A percentile compares a stretch with the other conserved stretches of the same genome.
Conservation (phyloP, 2,797 vertebrate genomes). For the Nasua narica region DNA sequence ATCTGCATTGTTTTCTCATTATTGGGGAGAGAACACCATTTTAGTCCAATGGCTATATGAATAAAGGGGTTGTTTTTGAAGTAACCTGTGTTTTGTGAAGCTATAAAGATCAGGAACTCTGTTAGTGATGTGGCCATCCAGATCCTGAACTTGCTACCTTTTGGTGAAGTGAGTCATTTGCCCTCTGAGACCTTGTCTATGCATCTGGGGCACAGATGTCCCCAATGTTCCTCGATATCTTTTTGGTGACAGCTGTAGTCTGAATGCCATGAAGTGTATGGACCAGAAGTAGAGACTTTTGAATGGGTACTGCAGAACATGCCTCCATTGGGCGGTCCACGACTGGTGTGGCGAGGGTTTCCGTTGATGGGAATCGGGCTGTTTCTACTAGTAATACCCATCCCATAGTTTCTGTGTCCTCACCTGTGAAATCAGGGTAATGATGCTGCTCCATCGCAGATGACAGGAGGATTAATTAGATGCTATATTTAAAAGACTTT, state of each 20-base stretch:
- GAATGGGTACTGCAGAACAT: background rate
- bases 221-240: rapidly evolving
- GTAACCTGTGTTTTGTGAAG: background rate
- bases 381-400: background rate
- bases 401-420: slow-evolving; percentile 13
- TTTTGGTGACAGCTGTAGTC: background rate
- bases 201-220: background rate
- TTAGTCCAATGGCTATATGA: background rate
- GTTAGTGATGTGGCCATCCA: too few relatives aligned
- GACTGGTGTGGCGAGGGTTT: background rate
- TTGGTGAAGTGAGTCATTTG: background rate
- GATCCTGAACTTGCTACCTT: background rate
- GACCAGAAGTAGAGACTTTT: background rate
- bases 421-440: slow-evolving; percentile 73
- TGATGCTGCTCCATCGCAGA: slow-evolving; percentile 54
- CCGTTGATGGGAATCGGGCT: background rate
- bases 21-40: background rate
- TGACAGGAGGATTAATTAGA: slow-evolving; percentile 78
- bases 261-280: background rate
- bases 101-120: background rate
- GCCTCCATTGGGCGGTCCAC: background rate
- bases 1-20: background rate
- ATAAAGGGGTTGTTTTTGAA: background rate
- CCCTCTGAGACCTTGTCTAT: background rate
- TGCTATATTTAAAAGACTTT: slow-evolving; percentile 79